Evolutionary conservation across 2,888 invertebrate species (phyloP), one percentile per base, ranked within the genome.

Genomic region (Hypena proboscidalis): DNA sequence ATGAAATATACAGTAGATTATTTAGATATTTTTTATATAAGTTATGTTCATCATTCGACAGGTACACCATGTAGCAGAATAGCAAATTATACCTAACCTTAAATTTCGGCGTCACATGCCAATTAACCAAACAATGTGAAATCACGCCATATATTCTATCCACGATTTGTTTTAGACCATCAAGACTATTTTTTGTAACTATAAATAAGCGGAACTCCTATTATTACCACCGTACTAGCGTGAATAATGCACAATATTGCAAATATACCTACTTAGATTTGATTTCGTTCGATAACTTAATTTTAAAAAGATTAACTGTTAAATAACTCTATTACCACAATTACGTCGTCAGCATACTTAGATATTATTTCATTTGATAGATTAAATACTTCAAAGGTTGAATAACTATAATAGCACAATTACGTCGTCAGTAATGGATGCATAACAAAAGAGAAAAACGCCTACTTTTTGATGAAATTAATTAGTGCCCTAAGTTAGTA

Each of bases 71-170:
- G 0, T 30, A 21, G 3, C 31, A 7, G 3, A 11, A 45, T 22
- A 19, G 13, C 26, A 37, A 9, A 22, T n/a, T 31, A 36, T 43
- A n/a, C n/a, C n/a, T n/a, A 61, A 61, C 51, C 51, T 49, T 34
- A 40, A 36, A 43, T 39, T 54, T 50, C 13, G 9, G 14, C 21
- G 47, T 47, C 61, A 61, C 62, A 58, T 62, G 58, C 50, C 42
- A 40, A 42, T 44, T 57, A 54, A 52, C 57, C 39, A 37, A 45
- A 10, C 30, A 15, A 17, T 17, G 33, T 37, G 20, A 34, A 49
- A 46, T 35, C 38, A 53, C 48, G 50, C 37, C 53, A 62, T 58
- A 62, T 52, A 58, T 58, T 56, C 38, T 53, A 56, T 36, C 21
- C 30, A 39, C 30, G 43, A 48, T 47, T 60, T 53, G 40, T 38